Percentiles rank a stretch among this genome's conserved stretches.
phyloP scores from a whole-genome alignment of 1,140 invertebrate species.

The Aphaenogaster floridana region DNA sequence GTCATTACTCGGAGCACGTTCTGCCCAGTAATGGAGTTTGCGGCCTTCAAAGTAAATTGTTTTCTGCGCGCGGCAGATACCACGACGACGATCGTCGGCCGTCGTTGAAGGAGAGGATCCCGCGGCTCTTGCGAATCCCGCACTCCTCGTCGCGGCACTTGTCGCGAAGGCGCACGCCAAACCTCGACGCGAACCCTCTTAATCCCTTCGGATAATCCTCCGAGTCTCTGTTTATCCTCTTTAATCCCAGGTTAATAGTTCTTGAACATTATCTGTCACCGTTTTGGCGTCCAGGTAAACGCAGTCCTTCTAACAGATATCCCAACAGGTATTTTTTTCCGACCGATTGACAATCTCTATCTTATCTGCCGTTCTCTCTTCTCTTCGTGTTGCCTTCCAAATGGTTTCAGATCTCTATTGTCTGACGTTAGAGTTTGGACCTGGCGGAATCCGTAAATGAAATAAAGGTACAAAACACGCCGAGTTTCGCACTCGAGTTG shows the following conservation, averaged over 20 bases:
- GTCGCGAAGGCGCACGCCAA: slow-evolving; percentile 3
- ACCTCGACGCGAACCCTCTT: slow-evolving; percentile 3
- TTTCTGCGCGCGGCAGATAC: slow-evolving; percentile 76
- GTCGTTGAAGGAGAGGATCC: slow-evolving; percentile 20
- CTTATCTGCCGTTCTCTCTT: not conserved
- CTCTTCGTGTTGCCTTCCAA: not conserved
- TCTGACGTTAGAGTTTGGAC: not conserved
- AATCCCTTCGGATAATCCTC: slow-evolving; percentile 23
- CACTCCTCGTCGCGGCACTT: not conserved
- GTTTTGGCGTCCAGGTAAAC: not conserved
- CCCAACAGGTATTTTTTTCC: not conserved
- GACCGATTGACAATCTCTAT: not conserved
- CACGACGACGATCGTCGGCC: not conserved
- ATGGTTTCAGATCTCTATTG: not conserved
- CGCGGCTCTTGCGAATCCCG: slow-evolving; percentile 11
- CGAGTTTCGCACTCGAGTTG: not conserved
- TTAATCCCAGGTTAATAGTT: slow-evolving; percentile 16
- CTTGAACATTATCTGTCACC: not conserved
- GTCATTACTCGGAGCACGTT: slow-evolving; percentile 85
- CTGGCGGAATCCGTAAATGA: not conserved
- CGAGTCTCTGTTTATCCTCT: slow-evolving; percentile 8
- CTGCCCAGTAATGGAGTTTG: slow-evolving; percentile 84
- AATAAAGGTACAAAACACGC: not conserved
- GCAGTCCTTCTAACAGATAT: not conserved
- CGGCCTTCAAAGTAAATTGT: slow-evolving; percentile 87